phyloP scores from a whole-genome alignment of 1,140 invertebrate genomes.

The Ladona fulva region DNA sequence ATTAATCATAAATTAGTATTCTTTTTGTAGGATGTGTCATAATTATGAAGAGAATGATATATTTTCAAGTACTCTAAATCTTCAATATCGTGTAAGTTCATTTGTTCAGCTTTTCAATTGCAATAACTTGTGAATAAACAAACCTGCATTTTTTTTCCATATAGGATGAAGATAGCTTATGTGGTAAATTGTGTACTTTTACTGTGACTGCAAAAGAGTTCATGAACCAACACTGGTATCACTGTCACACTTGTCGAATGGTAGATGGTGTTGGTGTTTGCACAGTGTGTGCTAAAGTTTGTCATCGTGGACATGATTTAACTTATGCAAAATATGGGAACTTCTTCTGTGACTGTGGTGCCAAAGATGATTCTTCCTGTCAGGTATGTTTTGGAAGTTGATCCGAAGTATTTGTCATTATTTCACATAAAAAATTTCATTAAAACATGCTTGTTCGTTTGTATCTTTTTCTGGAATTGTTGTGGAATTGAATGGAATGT shows the following conservation, averaged over 20 bases:
- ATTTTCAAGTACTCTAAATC: too few species aligned
- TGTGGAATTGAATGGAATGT: neutral
- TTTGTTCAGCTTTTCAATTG: too few species aligned
- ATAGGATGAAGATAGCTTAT: slow-evolving; percentile 86
- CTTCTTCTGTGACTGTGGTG: slow-evolving; percentile 98
- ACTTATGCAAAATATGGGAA: slow-evolving; percentile 97
- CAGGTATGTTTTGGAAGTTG: slow-evolving; percentile 33
- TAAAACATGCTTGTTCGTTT: neutral
- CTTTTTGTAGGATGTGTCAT: neutral
- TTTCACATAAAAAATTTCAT: too few species aligned
- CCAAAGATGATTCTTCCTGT: slow-evolving; percentile 77
- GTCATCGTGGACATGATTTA: slow-evolving; percentile 92
- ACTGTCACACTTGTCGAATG: slow-evolving; percentile 97
- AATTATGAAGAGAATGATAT: slow-evolving; percentile 12
- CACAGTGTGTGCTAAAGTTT: slow-evolving; percentile 92
- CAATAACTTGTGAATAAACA: too few species aligned
- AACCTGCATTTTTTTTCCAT: slow-evolving; percentile 20
- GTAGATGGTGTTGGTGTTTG: slow-evolving; percentile 96
- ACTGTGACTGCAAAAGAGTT: slow-evolving; percentile 96
- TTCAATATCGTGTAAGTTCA: too few species aligned
- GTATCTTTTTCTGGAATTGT: neutral
- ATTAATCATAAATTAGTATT: neutral
- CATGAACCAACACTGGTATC: slow-evolving; percentile 93
- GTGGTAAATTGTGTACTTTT: slow-evolving; percentile 93
- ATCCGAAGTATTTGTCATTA: too few species aligned